Evolutionary conservation across 2,797 vertebrate genomes (phyloP).

Genomic region (Bovichtus variegatus): DNA sequence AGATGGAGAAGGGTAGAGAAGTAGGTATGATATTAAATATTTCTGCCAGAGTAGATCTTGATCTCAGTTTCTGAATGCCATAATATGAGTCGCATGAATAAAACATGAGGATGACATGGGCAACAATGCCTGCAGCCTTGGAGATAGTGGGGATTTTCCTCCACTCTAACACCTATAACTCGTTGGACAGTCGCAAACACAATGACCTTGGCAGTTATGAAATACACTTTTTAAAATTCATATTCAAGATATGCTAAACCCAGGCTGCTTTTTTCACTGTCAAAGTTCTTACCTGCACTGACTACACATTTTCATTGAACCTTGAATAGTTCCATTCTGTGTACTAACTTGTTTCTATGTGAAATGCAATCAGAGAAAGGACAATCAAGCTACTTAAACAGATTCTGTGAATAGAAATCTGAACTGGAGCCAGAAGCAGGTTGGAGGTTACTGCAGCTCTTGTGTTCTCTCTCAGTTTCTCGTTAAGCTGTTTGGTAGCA

Average conservation of each 20-base stretch:
- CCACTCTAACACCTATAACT: slow-evolving; percentile 55
- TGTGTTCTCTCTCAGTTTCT: slow-evolving; percentile 33
- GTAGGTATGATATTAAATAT: slow-evolving; percentile 84
- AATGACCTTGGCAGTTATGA: slow-evolving; percentile 73
- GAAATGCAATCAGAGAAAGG: slow-evolving; percentile 50
- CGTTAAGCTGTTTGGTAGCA: slow-evolving; percentile 57
- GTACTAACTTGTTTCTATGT: slow-evolving; percentile 29
- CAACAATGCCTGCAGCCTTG: slow-evolving; percentile 78
- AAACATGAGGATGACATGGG: slow-evolving; percentile 81
- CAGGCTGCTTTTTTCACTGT: slow-evolving; percentile 12
- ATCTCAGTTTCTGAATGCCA: slow-evolving; percentile 79
- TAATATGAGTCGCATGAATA: slow-evolving; percentile 82
- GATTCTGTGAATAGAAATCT: slow-evolving; percentile 45
- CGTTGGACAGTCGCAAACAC: slow-evolving; percentile 57
- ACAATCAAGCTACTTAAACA: slow-evolving; percentile 53
- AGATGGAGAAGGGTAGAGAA: slow-evolving; percentile 77
- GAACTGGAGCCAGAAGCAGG: slow-evolving; percentile 43
- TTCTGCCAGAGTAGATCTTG: slow-evolving; percentile 83
- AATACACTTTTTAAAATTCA: slow-evolving; percentile 61
- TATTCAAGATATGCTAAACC: slow-evolving; percentile 25
- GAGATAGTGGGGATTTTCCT: slow-evolving; percentile 78
- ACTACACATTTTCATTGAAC: slow-evolving; percentile 49
- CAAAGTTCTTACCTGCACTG: slow-evolving; percentile 50
- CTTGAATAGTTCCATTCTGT: slow-evolving; percentile 44
- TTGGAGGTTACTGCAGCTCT: slow-evolving; percentile 52